Percentiles rank a stretch among this genome's conserved stretches.
Evolutionary conservation across 1,140 invertebrate genomes (phyloP).

Genomic region (Ooceraea biroi): DNA sequence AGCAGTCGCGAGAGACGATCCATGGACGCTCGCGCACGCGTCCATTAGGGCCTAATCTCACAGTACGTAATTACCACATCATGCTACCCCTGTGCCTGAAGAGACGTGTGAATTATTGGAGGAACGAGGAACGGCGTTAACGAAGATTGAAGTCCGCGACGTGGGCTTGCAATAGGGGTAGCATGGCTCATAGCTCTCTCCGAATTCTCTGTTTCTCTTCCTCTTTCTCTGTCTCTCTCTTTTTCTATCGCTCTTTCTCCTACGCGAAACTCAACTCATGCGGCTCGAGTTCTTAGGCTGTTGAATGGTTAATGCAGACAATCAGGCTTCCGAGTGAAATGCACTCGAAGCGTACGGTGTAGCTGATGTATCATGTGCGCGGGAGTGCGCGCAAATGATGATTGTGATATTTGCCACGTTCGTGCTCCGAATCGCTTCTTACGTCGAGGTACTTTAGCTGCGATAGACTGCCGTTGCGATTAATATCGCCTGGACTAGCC

Average conservation of each 20-base stretch:
- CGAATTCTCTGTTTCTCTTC: slow-evolving; percentile 16
- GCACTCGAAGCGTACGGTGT: neutral
- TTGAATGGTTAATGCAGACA: slow-evolving; percentile 41
- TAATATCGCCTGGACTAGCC: neutral
- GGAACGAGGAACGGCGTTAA: slow-evolving; percentile 40
- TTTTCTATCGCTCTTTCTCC: neutral
- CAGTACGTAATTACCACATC: slow-evolving; percentile 34
- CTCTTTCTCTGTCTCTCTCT: slow-evolving; percentile 9
- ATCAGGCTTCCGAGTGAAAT: slow-evolving; percentile 19
- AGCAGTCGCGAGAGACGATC: neutral
- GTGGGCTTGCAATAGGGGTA: slow-evolving; percentile 36
- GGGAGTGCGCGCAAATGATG: too few relatives aligned
- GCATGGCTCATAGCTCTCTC: too few relatives aligned
- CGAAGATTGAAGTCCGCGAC: slow-evolving; percentile 33
- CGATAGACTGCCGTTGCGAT: neutral
- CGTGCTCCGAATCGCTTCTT: neutral
- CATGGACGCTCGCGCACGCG: neutral
- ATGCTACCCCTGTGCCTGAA: slow-evolving; percentile 5
- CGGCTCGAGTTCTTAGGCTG: slow-evolving; percentile 11
- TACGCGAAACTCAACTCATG: slow-evolving; percentile 6
- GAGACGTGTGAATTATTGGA: slow-evolving; percentile 51
- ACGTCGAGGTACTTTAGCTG: neutral
- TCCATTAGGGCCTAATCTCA: slow-evolving; percentile 39
- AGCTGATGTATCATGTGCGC: neutral
- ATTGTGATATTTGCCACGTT: neutral